phyloP scores from a whole-genome alignment of 1,140 invertebrate species.

The Scaptomyza pallida region DNA sequence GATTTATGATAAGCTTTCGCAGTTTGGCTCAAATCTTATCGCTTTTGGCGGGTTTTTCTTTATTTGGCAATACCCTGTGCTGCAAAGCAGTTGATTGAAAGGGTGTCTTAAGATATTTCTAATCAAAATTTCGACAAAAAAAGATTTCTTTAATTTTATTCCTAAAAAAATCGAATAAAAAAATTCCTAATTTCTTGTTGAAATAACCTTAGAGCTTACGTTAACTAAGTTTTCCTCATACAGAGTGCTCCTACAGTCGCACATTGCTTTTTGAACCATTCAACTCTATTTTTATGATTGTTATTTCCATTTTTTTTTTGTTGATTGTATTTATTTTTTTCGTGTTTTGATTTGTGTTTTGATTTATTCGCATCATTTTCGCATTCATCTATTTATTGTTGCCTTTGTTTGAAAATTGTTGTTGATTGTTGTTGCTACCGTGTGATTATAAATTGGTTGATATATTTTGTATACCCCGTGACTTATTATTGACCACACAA shows the following conservation, averaged over 20 bases:
- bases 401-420: not conserved
- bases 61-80: no score
- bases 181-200: no score
- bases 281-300: not conserved
- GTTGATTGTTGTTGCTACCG: not conserved
- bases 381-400: conserved; percentile 10
- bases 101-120: no score
- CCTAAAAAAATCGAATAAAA: no score
- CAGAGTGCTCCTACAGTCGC: not conserved
- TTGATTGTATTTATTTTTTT: not conserved
- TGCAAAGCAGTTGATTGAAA: no score
- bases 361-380: conserved; percentile 32
- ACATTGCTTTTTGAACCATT: not conserved
- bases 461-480: conserved; percentile 10
- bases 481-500: conserved; percentile 1
- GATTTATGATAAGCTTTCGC: no score
- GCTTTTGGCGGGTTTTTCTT: no score
- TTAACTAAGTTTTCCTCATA: not conserved
- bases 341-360: conserved; percentile 9
- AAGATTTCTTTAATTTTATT: no score
- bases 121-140: no score
- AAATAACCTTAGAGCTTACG: no score
- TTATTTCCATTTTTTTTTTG: not conserved
- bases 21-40: no score
- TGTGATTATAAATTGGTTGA: conserved; percentile 14